Evolutionary conservation across 2,888 invertebrate genomes (phyloP).

Genomic region (Alloscopus bannaensis): DNA sequence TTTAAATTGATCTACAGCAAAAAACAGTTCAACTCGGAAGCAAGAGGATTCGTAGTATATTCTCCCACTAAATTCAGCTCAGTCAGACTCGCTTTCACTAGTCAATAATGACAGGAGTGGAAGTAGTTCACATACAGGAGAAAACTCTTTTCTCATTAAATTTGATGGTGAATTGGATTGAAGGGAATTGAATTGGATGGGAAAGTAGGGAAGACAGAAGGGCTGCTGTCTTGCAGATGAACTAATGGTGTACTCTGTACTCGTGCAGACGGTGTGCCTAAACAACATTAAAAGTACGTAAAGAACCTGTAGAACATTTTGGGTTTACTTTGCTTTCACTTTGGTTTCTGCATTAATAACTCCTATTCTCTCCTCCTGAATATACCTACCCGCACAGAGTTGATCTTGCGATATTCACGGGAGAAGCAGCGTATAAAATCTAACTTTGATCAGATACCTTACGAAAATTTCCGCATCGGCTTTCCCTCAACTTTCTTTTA

Average conservation of each 20-base stretch:
- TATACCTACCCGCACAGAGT: not conserved
- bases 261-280: too few species aligned
- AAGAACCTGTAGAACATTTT: conserved; percentile 30
- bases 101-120: conserved; percentile 7
- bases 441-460: too few species aligned
- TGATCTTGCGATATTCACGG: too few species aligned
- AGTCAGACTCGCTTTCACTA: conserved; percentile 1
- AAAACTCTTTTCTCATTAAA: conserved; percentile 28
- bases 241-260: conserved; percentile 17
- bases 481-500: too few species aligned
- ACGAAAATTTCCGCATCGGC: too few species aligned
- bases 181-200: conserved; percentile 40
- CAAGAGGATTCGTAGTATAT: too few species aligned
- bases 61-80: conserved; percentile 1
- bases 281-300: conserved; percentile 7
- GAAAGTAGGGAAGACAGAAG: conserved; percentile 24
- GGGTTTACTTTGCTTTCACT: conserved; percentile 6
- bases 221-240: conserved; percentile 9
- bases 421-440: too few species aligned
- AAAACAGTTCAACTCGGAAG: not conserved
- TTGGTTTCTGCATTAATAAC: conserved; percentile 32
- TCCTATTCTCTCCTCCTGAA: conserved; percentile 10
- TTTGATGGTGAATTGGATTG: conserved; percentile 26
- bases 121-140: conserved; percentile 11
- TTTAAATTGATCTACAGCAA: not conserved